Conservation (phyloP, 2,113 vertebrate species). For the Neogale vison region DNA sequence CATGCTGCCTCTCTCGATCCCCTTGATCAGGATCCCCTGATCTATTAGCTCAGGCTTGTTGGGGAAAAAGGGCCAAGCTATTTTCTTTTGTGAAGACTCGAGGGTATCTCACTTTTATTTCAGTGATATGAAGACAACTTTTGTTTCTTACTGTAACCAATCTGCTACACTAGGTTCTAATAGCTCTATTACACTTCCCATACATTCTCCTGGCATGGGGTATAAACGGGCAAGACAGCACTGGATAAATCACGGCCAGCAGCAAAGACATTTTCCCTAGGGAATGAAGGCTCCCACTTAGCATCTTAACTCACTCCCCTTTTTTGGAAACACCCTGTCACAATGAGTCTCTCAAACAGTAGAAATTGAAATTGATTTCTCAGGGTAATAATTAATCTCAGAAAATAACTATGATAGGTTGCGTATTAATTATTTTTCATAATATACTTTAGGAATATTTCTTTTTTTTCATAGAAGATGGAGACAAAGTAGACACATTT, state of each 20-base stretch:
- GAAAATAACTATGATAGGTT: constrained; percentile 66
- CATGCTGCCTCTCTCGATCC: rapidly evolving
- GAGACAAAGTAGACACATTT: constrained; percentile 64
- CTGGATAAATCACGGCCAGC: neutral
- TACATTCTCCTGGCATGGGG: neutral
- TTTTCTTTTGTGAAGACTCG: neutral
- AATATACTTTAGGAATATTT: constrained; percentile 67
- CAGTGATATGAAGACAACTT: neutral
- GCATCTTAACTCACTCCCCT: neutral
- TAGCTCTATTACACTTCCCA: neutral
- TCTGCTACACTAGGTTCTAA: neutral
- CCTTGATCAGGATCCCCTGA: neutral
- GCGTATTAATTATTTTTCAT: constrained; percentile 62
- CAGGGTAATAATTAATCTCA: constrained; percentile 54
- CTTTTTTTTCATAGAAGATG: constrained; percentile 52
- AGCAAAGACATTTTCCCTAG: neutral
- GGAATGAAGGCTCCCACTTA: neutral
- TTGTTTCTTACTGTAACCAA: neutral
- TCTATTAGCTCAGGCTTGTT: neutral
- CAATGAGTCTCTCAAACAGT: constrained; percentile 3
- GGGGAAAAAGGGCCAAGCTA: neutral
- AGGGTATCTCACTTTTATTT: neutral
- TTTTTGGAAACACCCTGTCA: constrained; percentile 41
- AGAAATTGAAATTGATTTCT: constrained; percentile 68
- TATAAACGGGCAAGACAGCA: neutral